Evolutionary conservation across 2,113 vertebrate species (phyloP).

Genomic region (Gallinago paraguaiae): DNA sequence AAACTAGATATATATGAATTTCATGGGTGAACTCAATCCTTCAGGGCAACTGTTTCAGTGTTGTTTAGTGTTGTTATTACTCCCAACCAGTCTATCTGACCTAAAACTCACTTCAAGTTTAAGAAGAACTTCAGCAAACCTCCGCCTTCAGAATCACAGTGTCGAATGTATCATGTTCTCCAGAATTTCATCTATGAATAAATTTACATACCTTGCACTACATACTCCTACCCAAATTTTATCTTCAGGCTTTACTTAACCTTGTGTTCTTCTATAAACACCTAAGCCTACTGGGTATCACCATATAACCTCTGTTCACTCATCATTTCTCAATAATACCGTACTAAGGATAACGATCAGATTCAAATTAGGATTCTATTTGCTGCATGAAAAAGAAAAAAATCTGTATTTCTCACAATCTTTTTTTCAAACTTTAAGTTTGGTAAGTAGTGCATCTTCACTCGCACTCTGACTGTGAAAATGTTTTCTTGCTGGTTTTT

Average conservation of each 20-base stretch:
- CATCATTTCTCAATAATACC: background rate
- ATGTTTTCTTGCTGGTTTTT: background rate
- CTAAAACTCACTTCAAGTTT: background rate
- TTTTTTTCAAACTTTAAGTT: background rate
- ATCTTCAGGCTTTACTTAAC: background rate
- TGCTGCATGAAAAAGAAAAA: background rate
- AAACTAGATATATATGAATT: background rate
- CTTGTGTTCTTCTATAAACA: background rate
- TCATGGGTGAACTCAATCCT: background rate
- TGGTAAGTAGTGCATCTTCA: background rate
- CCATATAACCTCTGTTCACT: background rate
- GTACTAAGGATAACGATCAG: background rate
- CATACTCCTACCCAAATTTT: background rate
- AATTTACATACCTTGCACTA: background rate
- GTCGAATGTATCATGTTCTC: background rate
- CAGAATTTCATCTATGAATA: background rate
- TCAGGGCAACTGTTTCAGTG: background rate
- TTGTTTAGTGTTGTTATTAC: background rate
- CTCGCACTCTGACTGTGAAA: background rate
- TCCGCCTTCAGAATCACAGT: background rate
- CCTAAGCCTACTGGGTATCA: background rate
- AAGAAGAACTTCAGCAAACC: background rate
- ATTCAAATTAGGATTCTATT: background rate
- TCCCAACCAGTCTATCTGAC: background rate
- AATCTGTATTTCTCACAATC: background rate